Evolutionary conservation across 2,113 vertebrate genomes (phyloP).

Genomic region (Xenopus laevis): DNA sequence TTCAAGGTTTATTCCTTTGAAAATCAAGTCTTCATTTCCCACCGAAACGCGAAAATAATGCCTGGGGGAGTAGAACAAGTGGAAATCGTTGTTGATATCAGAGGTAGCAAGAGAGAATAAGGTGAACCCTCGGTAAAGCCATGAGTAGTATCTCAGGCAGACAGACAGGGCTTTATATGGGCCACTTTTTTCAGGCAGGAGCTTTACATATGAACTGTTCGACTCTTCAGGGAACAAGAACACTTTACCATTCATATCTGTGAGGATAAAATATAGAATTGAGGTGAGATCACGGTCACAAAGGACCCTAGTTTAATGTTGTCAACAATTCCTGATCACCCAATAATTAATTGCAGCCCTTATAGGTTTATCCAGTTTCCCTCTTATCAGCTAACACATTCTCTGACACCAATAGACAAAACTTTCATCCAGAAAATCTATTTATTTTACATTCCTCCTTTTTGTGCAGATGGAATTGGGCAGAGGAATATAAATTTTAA

Average conservation of each 20-base stretch:
- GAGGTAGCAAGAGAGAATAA: slow-evolving; percentile 21
- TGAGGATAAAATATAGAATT: not conserved
- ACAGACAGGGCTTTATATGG: not conserved
- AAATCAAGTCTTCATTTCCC: fast-evolving
- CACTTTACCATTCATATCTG: slow-evolving; percentile 18
- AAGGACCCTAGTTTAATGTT: too few relatives aligned
- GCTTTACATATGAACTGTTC: not conserved
- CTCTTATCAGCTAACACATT: too few relatives aligned
- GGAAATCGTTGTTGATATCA: slow-evolving; percentile 8
- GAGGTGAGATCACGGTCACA: too few relatives aligned
- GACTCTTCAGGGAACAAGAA: slow-evolving; percentile 35
- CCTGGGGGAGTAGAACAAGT: slow-evolving; percentile 22
- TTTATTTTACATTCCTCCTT: too few relatives aligned
- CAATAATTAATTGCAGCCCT: too few relatives aligned
- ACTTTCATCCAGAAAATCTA: too few relatives aligned
- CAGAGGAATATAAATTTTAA: too few relatives aligned
- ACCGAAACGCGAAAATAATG: fast-evolving
- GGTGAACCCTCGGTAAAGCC: not conserved
- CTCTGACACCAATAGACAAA: too few relatives aligned
- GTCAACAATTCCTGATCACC: too few relatives aligned
- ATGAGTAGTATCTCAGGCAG: slow-evolving; percentile 30
- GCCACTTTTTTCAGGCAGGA: not conserved
- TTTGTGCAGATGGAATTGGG: too few relatives aligned
- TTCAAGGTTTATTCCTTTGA: fast-evolving
- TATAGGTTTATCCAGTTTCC: too few relatives aligned